These are phyloP conservation scores for Heliconius eleuchia DNA, from an alignment of 1,140 invertebrate genomes.

Conservation along the genomic window DNA sequence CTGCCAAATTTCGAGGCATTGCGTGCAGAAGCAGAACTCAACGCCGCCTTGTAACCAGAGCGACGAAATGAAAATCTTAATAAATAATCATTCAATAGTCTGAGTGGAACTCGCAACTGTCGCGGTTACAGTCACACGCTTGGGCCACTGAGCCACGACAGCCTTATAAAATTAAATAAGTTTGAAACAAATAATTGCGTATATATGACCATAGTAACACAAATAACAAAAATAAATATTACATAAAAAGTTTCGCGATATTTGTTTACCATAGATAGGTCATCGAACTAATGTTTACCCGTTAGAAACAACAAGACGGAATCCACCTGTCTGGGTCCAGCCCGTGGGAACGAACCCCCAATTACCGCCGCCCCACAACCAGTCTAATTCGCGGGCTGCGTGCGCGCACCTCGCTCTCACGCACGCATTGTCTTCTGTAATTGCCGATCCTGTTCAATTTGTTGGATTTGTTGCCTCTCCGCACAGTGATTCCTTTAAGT, in stretches of 20 bases:
- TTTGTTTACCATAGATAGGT: conserved; percentile 31
- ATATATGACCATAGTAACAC: too few relatives aligned
- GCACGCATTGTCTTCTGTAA: conserved; percentile 80
- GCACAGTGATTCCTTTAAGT: conserved; percentile 77
- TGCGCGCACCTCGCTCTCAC: conserved; percentile 73
- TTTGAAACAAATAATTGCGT: too few relatives aligned
- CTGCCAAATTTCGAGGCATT: too few relatives aligned
- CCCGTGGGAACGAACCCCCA: conserved; percentile 72
- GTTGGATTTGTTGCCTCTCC: conserved; percentile 74
- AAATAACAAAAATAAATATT: too few relatives aligned
- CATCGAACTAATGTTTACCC: conserved; percentile 36
- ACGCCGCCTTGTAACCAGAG: too few relatives aligned
- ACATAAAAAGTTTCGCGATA: neutral
- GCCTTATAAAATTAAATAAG: too few relatives aligned
- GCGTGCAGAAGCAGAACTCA: too few relatives aligned
- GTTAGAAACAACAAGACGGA: conserved; percentile 43
- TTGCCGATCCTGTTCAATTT: conserved; percentile 80
- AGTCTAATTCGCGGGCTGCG: conserved; percentile 77
- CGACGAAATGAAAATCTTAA: too few relatives aligned
- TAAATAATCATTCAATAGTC: too few relatives aligned
- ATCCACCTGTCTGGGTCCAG: conserved; percentile 57
- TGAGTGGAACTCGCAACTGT: too few relatives aligned
- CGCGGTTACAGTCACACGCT: too few relatives aligned
- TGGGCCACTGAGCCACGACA: too few relatives aligned
- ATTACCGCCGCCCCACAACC: conserved; percentile 71